These are phyloP conservation scores for Drosophila murphyi DNA, from an alignment of 1,140 invertebrate species.

Conservation along the genomic window DNA sequence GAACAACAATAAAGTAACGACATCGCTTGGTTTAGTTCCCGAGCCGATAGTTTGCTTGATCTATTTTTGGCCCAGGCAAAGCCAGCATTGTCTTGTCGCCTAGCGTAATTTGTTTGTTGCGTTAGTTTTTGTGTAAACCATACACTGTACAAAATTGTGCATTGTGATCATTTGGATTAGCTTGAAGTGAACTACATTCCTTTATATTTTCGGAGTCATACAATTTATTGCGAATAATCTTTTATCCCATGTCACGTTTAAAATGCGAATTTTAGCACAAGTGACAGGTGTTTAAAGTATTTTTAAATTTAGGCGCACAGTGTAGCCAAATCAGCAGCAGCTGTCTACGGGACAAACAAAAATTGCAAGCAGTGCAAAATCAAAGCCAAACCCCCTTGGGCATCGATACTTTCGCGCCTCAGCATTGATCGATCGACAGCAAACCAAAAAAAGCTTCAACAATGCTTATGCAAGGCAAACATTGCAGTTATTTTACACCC, in stretches of 20 bases:
- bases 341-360: conserved; percentile 15
- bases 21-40: conserved; percentile 49
- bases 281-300: neutral
- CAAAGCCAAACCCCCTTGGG: conserved; percentile 8
- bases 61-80: conserved; percentile 71
- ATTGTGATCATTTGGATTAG: neutral
- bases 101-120: conserved; percentile 79
- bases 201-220: neutral
- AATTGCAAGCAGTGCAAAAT: conserved; percentile 28
- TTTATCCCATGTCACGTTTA: too few species aligned
- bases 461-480: conserved; percentile 71
- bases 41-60: conserved; percentile 69
- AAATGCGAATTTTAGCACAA: too few species aligned
- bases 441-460: conserved; percentile 36
- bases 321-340: neutral
- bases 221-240: neutral
- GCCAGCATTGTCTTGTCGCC: conserved; percentile 66
- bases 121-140: conserved; percentile 59
- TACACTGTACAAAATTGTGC: conserved; percentile 50
- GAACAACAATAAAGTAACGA: conserved; percentile 23
- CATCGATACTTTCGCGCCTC: conserved; percentile 22
- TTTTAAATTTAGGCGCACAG: neutral
- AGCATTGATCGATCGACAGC: conserved; percentile 26
- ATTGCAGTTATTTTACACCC: conserved; percentile 37
- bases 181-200: neutral